Evolutionary conservation across 2,797 vertebrate species (phyloP), one percentile per base, ranked within the genome.

Genomic region (Salmo trutta): DNA sequence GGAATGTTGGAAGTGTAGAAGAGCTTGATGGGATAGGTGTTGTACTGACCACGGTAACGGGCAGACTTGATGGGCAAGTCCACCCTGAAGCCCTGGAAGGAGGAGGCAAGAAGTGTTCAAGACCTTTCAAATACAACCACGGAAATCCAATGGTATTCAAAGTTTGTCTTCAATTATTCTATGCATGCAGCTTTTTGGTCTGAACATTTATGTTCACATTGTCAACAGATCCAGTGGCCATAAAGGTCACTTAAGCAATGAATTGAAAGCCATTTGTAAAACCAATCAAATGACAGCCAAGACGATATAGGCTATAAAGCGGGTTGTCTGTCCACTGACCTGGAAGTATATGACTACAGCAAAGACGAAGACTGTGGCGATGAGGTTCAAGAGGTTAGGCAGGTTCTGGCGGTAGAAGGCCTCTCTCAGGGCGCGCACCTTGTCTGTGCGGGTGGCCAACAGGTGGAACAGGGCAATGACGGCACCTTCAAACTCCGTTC

Each of bases 1-100:
- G 98, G 98, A 88, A 99, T 99, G 94, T 99, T 99, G 88, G 98
- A 99, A 53, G 98, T 99, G 76, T 99, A 99, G 93, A 99, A 99
- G 27, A 99, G 89, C 90, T 99, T 99, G 93, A 99, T 99, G 8
- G 98, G 98, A 84, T 99, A 99, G 5, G 97, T 99, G 94, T 98
- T 99, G 93, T 99, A 98, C 82, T 99, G 98, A 73, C 98, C 98
- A 59, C 98, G 96, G 85, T 99, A 99, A 47, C 98, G 97, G 68
- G 98, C 98, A 0, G 98, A 99, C 88, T 99, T 99, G 87, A 99
- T 99, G 62, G 98, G 98, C 75, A 99, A 93, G 90, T 99, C 98
- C 73, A 99, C 98, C 88, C 97, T 95, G 94, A 99, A 99, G 84
- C 98, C 98, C 98, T 99, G 89, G 16, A 73, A 72, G 17, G 81